Evolutionary conservation across 2,113 vertebrate species (phyloP), one percentile per base, ranked within the genome.

Genomic region (Climacteris rufus): DNA sequence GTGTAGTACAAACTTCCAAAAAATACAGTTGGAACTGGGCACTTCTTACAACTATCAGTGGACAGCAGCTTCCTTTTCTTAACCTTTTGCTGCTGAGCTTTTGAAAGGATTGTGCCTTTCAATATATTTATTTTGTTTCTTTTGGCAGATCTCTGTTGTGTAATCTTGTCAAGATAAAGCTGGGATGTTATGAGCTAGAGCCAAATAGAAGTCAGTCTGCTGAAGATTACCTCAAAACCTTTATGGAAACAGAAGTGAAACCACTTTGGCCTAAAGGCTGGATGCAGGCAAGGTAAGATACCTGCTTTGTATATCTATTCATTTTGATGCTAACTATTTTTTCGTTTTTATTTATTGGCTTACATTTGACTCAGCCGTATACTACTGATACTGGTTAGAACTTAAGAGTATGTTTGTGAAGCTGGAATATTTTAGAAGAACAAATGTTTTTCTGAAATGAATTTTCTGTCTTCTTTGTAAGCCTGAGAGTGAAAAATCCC

Each of bases 241-340:
- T 99, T 97, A 99, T 99, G 99, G 99, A 99, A 98, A 98, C 99
- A 4, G 99, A 99, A 93, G 99, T 99, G 54, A 99, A 99, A 94
- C 99, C 98, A 75, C 98, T 99, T 78, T 99, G 99, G 99, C 99
- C 99, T 65, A 99, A 99, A 97, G 99, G 99, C 85, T 99, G 99
- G 99, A 99, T 99, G 99, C 99, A 99, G 97, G 98, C 98, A 97
- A 99, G 99, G 99, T 99, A 97, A 95, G 96, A 95, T 69, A 72
- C 13, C 12, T 50, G 31, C 31, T 89, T 50, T 66, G 28, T 52
- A 1, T 50, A 31, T 65, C 11, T 71, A 1, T 44, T 40, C 42
- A 24, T 71, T 83, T 71, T 60, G 28, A 10, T 94, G 40, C 76
- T 53, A 84, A 93, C n/a, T 47, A 16, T 87, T 91, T 88, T 15